A percentile compares a stretch with the other conserved stretches of the same genome.
Conservation (phyloP, 1,140 invertebrate genomes). For the Drosophila baimaii region DNA sequence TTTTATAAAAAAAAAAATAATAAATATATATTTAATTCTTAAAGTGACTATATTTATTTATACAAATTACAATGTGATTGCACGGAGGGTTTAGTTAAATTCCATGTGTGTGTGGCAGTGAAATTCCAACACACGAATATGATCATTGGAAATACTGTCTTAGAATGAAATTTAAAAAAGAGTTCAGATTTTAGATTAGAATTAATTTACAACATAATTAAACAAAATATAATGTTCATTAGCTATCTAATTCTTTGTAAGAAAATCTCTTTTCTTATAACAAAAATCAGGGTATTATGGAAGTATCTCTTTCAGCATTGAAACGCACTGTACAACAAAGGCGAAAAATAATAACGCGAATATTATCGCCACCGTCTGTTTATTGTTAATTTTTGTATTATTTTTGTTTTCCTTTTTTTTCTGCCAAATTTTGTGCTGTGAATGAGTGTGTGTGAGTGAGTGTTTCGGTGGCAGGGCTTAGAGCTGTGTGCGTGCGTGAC, state of each 20-base stretch:
- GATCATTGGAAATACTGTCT: too few relatives aligned
- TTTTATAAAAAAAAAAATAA: too few relatives aligned
- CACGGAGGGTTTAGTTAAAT: too few relatives aligned
- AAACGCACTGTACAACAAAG: constrained; percentile 28
- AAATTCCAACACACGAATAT: too few relatives aligned
- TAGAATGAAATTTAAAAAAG: too few relatives aligned
- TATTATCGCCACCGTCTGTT: constrained; percentile 69
- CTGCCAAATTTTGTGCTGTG: constrained; percentile 16
- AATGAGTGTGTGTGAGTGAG: constrained; percentile 3
- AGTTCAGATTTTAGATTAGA: too few relatives aligned
- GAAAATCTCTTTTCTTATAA: not conserved
- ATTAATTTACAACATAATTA: too few relatives aligned
- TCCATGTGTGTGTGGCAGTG: too few relatives aligned
- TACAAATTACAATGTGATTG: too few relatives aligned
- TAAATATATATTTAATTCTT: too few relatives aligned
- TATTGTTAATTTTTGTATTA: constrained; percentile 40
- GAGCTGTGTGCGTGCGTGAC: constrained; percentile 70
- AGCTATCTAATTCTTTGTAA: not conserved
- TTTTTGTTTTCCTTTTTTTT: constrained; percentile 27
- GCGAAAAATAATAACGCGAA: constrained; percentile 45
- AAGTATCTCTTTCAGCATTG: constrained; percentile 1
- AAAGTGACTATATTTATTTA: too few relatives aligned
- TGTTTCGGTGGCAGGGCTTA: constrained; percentile 43
- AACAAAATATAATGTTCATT: not conserved
- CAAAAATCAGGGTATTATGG: not conserved